Conservation (phyloP, 2,797 vertebrate genomes). For the Pyrocephalus nanus region DNA sequence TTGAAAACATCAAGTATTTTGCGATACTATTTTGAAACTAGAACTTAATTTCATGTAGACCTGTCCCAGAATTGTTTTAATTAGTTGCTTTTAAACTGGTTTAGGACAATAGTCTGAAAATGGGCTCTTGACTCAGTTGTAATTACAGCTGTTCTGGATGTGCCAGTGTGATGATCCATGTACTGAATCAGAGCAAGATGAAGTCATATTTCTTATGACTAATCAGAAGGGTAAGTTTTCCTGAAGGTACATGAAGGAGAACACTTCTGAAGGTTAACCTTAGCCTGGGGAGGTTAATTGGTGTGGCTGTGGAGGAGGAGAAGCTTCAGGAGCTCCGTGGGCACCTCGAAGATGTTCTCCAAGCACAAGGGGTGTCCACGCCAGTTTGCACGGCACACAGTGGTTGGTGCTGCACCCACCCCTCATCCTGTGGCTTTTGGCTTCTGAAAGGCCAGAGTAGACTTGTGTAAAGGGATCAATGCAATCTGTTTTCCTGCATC, state of each 20-base stretch:
- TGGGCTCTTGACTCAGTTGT: constrained; percentile 17
- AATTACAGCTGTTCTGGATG: not conserved
- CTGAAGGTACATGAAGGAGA: not conserved
- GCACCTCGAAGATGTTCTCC: not conserved
- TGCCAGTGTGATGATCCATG: not conserved
- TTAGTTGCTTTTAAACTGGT: not conserved
- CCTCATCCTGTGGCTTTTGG: not conserved
- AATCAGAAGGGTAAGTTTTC: not conserved
- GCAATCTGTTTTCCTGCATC: not conserved
- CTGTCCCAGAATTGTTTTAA: not conserved
- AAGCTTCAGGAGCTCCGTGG: not conserved
- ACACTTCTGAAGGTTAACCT: not conserved
- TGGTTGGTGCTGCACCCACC: not conserved
- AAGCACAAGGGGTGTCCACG: not conserved
- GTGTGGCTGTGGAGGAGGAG: not conserved
- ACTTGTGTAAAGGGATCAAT: not conserved
- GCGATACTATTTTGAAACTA: not conserved
- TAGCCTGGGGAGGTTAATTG: not conserved
- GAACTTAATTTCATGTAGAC: not conserved
- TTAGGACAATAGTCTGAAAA: not conserved
- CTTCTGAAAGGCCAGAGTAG: not conserved
- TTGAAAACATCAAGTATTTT: not conserved
- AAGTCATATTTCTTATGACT: constrained; percentile 31
- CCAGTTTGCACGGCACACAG: accelerated
- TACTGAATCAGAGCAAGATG: constrained; percentile 11